Evolutionary conservation across 2,797 vertebrate genomes (phyloP), one percentile per base, ranked within the genome.

Genomic region (Meda fulgida): DNA sequence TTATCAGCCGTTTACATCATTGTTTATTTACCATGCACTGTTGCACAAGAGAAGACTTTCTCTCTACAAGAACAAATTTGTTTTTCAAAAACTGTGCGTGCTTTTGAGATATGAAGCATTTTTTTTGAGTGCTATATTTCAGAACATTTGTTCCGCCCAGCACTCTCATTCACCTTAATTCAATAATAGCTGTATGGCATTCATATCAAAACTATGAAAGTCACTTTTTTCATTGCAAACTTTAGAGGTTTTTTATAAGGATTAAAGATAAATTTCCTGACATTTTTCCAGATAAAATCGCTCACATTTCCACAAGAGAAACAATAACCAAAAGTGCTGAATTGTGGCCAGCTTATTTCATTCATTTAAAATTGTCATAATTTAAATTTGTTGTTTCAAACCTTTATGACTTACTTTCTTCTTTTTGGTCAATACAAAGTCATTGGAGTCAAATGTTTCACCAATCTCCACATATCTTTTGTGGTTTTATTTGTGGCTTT

Each of bases 1-100:
- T 80, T 84, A 88, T 89, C 86, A 72, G 3, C 78, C 36, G 0
- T 71, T 60, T 26, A 34, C 53, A 85, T 89, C 88, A 65, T 53
- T 89, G 66, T 89, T 86, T 87, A 48, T 71, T 79, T 18, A 38
- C 51, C 43, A 79, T 29, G 88, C 67, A 55, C 73, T 29, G 53
- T 88, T 83, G 76, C 76, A 88, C 51, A 53, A 80, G 46, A 55
- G 5, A 43, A 79, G 8, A 9, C 26, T 29, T 11, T 80, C 11
- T 67, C 40, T 46, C 40, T 1, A 31, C 14, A 19, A 55, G 73
- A 82, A 80, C 75, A 78, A 36, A 83, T n/a, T 63, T 40, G 40
- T 40, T 73, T 78, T 81, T 76, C 2, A 26, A 63, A 34, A 75
- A 34, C 0, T 1, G 3, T 29, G 38, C 8, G 1, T 63, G 38